phyloP scores from a whole-genome alignment of 1,140 invertebrate species.

The Pseudomyrmex pallidus region DNA sequence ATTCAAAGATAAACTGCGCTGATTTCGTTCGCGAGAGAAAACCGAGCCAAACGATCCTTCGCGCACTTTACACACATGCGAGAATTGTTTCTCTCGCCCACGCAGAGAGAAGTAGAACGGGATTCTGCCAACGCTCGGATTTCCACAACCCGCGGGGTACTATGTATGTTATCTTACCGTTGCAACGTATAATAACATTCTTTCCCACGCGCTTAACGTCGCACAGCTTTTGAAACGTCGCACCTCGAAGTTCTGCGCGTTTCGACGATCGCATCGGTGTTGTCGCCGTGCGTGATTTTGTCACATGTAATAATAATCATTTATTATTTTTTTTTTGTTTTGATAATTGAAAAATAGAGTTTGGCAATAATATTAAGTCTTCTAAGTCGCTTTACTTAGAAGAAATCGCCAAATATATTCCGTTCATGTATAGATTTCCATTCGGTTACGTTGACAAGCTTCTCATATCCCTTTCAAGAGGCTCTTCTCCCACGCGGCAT shows the following conservation, averaged over 20 bases:
- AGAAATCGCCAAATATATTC: background rate
- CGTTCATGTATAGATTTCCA: background rate
- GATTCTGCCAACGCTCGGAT: background rate
- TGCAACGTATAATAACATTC: no score
- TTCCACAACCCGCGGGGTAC: background rate
- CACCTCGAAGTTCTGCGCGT: no score
- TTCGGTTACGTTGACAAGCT: slow-evolving; percentile 15
- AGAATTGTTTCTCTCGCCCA: background rate
- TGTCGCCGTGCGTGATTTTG: no score
- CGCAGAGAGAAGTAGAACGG: background rate
- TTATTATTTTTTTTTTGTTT: no score
- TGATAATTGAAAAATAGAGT: no score
- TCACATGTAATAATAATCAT: no score
- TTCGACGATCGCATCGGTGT: no score
- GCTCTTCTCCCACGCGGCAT: background rate
- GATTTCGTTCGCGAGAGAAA: slow-evolving; percentile 11
- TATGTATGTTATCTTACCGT: background rate
- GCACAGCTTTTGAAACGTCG: no score
- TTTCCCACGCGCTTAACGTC: no score
- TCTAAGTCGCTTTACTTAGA: no score
- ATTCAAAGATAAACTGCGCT: slow-evolving; percentile 45
- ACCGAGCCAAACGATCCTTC: slow-evolving; percentile 18
- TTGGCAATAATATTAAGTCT: no score
- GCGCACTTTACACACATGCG: no score
- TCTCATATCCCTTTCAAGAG: slow-evolving; percentile 29